Conservation (phyloP, 1,140 invertebrate genomes). For the Phortica variegata region DNA sequence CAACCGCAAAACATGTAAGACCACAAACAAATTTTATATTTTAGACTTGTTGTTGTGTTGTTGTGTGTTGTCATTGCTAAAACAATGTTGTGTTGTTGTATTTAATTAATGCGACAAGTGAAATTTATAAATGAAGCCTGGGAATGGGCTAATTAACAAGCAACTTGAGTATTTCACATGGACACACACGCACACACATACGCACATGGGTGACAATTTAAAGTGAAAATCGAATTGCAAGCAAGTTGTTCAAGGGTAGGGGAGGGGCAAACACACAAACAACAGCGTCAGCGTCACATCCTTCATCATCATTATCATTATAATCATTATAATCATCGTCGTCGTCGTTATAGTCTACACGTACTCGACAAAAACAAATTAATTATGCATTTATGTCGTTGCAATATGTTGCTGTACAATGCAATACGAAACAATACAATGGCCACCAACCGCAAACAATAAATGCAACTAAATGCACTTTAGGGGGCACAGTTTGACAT, state of each 20-base stretch:
- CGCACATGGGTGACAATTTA: conserved; percentile 19
- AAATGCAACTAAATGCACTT: conserved; percentile 54
- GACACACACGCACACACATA: neutral
- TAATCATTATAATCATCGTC: too few species aligned
- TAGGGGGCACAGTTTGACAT: conserved; percentile 19
- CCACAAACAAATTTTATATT: too few species aligned
- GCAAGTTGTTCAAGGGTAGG: too few species aligned
- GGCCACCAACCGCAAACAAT: conserved; percentile 45
- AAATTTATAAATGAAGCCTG: conserved; percentile 17
- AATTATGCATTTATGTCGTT: conserved; percentile 53
- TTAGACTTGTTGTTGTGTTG: too few species aligned
- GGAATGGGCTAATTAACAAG: conserved; percentile 29
- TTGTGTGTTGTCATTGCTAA: too few species aligned
- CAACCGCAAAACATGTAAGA: too few species aligned
- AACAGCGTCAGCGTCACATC: too few species aligned
- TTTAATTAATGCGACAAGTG: neutral
- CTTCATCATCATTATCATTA: too few species aligned
- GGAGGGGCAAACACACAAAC: conserved; percentile 5
- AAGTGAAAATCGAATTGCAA: conserved; percentile 23
- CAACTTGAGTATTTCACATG: conserved; percentile 2
- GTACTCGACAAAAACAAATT: conserved; percentile 42
- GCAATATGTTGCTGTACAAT: conserved; percentile 36
- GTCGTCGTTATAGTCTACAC: too few species aligned
- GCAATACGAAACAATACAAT: conserved; percentile 19
- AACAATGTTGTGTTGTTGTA: too few species aligned